These are phyloP conservation scores for Phoxinus phoxinus DNA, from an alignment of 2,113 vertebrate genomes.

Conservation along the genomic window DNA sequence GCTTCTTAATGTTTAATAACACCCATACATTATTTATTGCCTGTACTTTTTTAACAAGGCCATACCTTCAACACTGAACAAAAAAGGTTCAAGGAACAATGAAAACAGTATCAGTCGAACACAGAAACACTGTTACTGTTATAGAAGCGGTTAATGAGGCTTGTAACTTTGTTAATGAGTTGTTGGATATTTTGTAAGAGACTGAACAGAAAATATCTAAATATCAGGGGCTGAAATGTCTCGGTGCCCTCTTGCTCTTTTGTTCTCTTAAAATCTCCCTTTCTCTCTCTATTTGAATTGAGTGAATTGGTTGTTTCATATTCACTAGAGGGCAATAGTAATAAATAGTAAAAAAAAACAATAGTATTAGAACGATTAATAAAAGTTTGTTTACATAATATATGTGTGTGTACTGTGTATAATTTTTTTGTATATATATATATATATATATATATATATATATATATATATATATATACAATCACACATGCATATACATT, in stretches of 20 bases:
- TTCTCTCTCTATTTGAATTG: not conserved
- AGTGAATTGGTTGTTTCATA: not conserved
- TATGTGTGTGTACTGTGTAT: no score
- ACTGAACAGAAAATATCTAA: not conserved
- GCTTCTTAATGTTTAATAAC: constrained; percentile 54
- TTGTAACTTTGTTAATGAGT: constrained; percentile 7
- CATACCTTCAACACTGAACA: constrained; percentile 31
- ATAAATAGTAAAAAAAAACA: no score
- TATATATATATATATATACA: no score
- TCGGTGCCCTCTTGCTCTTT: not conserved
- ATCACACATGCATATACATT: no score
- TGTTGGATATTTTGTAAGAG: constrained; percentile 12
- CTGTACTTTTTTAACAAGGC: constrained; percentile 42
- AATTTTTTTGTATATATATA: no score
- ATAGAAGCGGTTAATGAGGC: constrained; percentile 5
- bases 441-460: no score
- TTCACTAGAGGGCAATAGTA: not conserved
- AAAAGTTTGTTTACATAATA: no score
- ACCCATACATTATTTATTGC: constrained; percentile 45
- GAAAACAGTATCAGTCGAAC: not conserved
- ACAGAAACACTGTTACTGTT: constrained; percentile 16
- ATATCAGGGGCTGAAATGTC: not conserved
- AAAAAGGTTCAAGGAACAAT: constrained; percentile 38
- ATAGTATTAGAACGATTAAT: not conserved
- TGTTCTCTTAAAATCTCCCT: not conserved